Conservation (phyloP, 2,113 vertebrate genomes). For the Nycticorax nycticorax region DNA sequence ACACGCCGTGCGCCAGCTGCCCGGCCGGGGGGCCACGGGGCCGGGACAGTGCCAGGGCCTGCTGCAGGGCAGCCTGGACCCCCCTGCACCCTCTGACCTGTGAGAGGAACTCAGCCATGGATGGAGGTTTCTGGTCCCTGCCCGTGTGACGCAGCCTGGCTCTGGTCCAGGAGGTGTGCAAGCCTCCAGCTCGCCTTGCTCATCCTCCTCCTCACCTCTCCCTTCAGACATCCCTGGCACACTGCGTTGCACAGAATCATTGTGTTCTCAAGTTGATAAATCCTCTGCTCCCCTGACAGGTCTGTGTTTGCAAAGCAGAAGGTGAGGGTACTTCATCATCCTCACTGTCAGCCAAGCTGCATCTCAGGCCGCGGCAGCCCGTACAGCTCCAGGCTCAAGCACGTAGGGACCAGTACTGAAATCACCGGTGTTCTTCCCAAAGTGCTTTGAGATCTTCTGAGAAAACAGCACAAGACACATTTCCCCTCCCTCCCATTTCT, state of each 20-base stretch:
- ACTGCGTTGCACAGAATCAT: fast-evolving
- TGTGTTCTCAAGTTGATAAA: neutral
- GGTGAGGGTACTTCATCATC: fast-evolving
- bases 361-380: fast-evolving
- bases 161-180: neutral
- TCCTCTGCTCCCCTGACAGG: neutral
- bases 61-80: fast-evolving
- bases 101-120: fast-evolving
- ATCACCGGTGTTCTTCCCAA: neutral
- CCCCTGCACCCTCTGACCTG: fast-evolving
- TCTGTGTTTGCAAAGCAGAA: neutral
- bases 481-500: neutral
- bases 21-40: neutral
- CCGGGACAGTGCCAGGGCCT: fast-evolving
- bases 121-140: neutral
- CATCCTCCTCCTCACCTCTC: neutral
- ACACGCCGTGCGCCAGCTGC: constrained; percentile 39
- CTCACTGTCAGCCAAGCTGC: neutral
- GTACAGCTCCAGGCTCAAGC: fast-evolving
- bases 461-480: neutral
- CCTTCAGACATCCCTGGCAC: neutral
- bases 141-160: fast-evolving
- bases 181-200: neutral
- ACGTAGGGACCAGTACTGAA: neutral
- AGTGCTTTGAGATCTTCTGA: neutral